phyloP scores from a whole-genome alignment of 2,888 invertebrate species.

The Tipula helvola region DNA sequence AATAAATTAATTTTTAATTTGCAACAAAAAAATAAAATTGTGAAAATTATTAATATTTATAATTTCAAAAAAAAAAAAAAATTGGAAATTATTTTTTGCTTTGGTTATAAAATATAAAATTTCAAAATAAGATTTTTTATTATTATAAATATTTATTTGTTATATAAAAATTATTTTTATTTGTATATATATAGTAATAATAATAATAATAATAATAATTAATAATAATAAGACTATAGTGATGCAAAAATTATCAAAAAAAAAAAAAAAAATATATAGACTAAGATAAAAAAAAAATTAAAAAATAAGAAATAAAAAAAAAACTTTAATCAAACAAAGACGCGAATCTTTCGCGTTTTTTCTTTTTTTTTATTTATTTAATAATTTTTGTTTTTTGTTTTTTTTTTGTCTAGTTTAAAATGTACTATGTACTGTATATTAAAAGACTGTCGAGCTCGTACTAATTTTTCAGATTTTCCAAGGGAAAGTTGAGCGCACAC shows the following conservation, averaged over 20 bases:
- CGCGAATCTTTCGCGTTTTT: neutral
- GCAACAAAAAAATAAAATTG: neutral
- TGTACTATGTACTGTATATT: neutral
- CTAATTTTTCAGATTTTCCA: neutral
- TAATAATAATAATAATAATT: neutral
- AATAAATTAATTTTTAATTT: neutral
- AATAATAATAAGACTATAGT: neutral
- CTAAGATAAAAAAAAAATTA: neutral
- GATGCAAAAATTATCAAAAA: neutral
- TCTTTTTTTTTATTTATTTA: neutral
- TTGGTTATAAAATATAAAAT: neutral
- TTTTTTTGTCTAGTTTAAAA: neutral
- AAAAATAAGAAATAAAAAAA: neutral
- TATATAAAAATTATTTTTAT: neutral
- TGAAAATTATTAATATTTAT: neutral
- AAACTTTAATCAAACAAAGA: neutral
- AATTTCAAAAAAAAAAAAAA: neutral
- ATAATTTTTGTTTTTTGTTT: neutral
- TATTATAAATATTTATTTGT: neutral
- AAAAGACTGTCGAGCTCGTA: constrained; percentile 4
- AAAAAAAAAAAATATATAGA: neutral
- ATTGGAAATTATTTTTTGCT: neutral
- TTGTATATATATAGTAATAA: neutral
- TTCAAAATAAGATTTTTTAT: neutral
- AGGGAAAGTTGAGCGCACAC: neutral